Evolutionary conservation across 2,888 invertebrate genomes (phyloP), one percentile per base, ranked within the genome.

Genomic region (Acronicta leporina): DNA sequence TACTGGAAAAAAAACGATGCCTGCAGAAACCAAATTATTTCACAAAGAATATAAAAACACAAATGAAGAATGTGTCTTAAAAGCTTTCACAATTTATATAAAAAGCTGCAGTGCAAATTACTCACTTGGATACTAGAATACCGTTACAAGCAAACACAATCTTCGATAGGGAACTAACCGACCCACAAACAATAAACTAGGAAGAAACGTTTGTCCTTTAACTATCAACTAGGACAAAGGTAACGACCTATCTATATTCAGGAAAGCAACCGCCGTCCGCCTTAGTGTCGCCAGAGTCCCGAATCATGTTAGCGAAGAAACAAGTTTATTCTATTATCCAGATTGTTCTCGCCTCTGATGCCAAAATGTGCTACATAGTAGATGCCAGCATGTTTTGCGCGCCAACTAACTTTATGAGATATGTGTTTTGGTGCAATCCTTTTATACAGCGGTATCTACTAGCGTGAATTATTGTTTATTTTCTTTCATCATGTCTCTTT

Each of bases 281-380:
- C 86, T 58, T 46, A 57, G 68, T 67, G 85, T 78, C 87, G 87
- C 86, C 82, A 61, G 59, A 52, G 6, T 68, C 70, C 67, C 63
- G 48, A 77, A 73, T 73, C 62, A 64, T 66, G 58, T 66, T 68
- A 75, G 77, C 79, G 82, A 87, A 87, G 86, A 87, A 88, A 87
- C 83, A 82, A 89, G 81, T 87, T 85, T 82, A 92, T 92, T 91
- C 91, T 92, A 92, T 92, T 92, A 91, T 79, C 85, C 84, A 88
- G 91, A 92, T 92, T 91, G 91, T 92, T 92, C 92, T 90, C 92
- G 92, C 91, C 91, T 89, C 76, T 81, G 82, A 86, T 90, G 92
- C 92, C 93, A 92, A 91, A 92, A 91, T 85, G 79, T 84, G 82
- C 81, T 87, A 89, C 70, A 65, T 63, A 47, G 71, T 78, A 65